Conservation (phyloP, 1,140 invertebrate species). For the Cydia amplana region DNA sequence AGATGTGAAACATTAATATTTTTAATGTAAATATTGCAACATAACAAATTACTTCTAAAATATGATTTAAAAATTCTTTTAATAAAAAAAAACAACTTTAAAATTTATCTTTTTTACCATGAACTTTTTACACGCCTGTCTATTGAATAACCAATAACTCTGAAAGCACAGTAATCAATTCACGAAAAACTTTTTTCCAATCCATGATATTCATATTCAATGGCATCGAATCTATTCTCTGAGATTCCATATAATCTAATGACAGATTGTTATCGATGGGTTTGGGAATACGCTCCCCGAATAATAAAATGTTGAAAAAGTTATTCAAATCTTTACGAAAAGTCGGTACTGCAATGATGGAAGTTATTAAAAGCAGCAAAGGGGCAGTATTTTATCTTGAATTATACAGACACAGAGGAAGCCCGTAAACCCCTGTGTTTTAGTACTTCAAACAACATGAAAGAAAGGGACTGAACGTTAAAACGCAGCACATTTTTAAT, state of each 20-base stretch:
- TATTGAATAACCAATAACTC: not conserved
- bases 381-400: conserved; percentile 1
- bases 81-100: too few species aligned
- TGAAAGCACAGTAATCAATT: not conserved
- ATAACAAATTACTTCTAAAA: too few species aligned
- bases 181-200: not conserved
- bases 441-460: conserved; percentile 17
- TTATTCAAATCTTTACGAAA: not conserved
- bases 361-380: not conserved
- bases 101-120: too few species aligned
- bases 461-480: conserved; percentile 16
- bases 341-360: not conserved
- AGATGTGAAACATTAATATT: too few species aligned
- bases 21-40: too few species aligned
- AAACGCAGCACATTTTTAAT: conserved; percentile 24
- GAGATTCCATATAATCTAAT: conserved; percentile 1
- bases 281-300: not conserved
- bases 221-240: not conserved
- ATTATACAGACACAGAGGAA: not conserved
- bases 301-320: not conserved
- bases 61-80: too few species aligned
- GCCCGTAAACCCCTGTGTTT: not conserved
- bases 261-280: conserved; percentile 1
- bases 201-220: not conserved
- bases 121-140: not conserved